phyloP scores from a whole-genome alignment of 1,140 invertebrate species.

The Protaetia brevitarsis region DNA sequence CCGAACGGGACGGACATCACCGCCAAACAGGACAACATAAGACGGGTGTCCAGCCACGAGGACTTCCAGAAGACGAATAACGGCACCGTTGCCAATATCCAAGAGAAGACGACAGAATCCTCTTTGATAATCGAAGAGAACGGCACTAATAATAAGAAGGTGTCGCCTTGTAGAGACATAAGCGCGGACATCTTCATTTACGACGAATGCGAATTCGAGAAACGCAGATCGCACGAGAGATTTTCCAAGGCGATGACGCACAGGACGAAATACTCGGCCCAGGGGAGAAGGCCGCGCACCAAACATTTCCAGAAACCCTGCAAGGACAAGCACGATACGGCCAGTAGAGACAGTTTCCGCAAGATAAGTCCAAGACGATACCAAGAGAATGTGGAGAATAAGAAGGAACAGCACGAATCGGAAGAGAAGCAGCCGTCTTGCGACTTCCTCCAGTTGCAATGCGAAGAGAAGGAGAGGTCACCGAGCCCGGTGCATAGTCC shows the following conservation, averaged over 20 bases:
- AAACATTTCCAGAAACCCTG: slow-evolving; percentile 36
- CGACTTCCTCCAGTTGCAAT: slow-evolving; percentile 33
- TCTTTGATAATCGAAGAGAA: slow-evolving; percentile 29
- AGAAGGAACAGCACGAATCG: background rate
- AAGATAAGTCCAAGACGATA: slow-evolving; percentile 13
- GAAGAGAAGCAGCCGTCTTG: background rate
- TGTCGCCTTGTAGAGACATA: slow-evolving; percentile 37
- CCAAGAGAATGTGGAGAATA: slow-evolving; percentile 15
- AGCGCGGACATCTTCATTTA: slow-evolving; percentile 29
- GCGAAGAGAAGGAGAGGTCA: slow-evolving; percentile 43
- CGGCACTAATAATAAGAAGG: slow-evolving; percentile 26
- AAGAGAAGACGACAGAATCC: slow-evolving; percentile 3
- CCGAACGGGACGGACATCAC: slow-evolving; percentile 43
- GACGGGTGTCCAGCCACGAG: slow-evolving; percentile 63
- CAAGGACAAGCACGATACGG: slow-evolving; percentile 12
- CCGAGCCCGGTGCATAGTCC: slow-evolving; percentile 44
- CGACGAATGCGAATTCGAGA: slow-evolving; percentile 45
- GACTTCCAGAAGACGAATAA: slow-evolving; percentile 58
- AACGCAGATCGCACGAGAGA: slow-evolving; percentile 54
- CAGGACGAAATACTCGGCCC: slow-evolving; percentile 47
- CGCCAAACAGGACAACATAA: slow-evolving; percentile 50
- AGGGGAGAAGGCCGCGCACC: slow-evolving; percentile 36
- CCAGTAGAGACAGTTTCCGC: slow-evolving; percentile 8
- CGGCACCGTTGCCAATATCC: slow-evolving; percentile 44
- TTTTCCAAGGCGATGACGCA: slow-evolving; percentile 55